Evolutionary conservation across 2,113 vertebrate species (phyloP).

Genomic region (Labrus mixtus): DNA sequence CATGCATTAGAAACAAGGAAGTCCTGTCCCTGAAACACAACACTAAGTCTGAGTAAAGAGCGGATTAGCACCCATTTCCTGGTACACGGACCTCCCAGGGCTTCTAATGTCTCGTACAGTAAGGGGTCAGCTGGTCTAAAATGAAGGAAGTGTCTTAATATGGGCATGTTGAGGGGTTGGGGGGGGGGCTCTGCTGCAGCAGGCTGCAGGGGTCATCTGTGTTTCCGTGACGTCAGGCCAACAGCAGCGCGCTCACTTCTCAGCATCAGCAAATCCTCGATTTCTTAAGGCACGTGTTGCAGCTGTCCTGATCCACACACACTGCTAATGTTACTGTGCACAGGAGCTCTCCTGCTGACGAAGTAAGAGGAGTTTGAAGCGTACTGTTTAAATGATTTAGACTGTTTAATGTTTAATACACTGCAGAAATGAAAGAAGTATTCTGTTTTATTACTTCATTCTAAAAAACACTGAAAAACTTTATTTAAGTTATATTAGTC

Average conservation of each 20-base stretch:
- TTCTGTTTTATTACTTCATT: too few relatives aligned
- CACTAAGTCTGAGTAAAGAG: constrained; percentile 35
- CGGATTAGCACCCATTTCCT: constrained; percentile 65
- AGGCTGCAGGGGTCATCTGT: constrained; percentile 53
- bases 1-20: constrained; percentile 37
- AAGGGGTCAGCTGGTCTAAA: constrained; percentile 50
- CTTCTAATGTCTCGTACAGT: constrained; percentile 48
- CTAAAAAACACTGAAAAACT: too few relatives aligned
- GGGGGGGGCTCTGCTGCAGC: constrained; percentile 33
- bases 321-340: constrained; percentile 34
- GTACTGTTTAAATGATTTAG: too few relatives aligned
- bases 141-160: constrained; percentile 80
- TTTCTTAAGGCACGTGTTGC: constrained; percentile 42
- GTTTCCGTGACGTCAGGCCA: constrained; percentile 78
- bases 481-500: too few relatives aligned
- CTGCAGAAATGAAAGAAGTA: too few relatives aligned
- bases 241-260: constrained; percentile 18
- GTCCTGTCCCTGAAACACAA: constrained; percentile 32
- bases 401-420: too few relatives aligned
- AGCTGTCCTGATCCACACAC: constrained; percentile 47
- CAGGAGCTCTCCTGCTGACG: constrained; percentile 3
- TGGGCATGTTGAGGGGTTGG: constrained; percentile 60
- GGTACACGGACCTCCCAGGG: constrained; percentile 37
- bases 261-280: constrained; percentile 24
- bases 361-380: not conserved